Evolutionary conservation across 35 echinoderm and acorn worm species (phyloP).

Genomic region (Nesometra sesokonis): DNA sequence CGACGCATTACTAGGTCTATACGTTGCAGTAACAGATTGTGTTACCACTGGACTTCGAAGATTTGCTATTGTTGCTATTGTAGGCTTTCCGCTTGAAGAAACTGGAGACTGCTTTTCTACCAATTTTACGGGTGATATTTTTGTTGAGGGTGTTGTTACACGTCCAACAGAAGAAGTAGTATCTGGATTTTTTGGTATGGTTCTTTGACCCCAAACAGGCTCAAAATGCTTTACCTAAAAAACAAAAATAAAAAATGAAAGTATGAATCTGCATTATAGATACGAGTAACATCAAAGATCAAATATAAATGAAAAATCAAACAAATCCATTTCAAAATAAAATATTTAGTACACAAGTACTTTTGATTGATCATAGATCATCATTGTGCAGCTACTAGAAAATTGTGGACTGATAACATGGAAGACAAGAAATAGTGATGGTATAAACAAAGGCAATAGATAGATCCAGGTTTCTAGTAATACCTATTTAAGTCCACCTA

Average conservation of each 20-base stretch:
- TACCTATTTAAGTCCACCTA: no score
- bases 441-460: no score
- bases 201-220: conserved; percentile 78
- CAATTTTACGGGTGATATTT: not conserved
- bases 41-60: not conserved
- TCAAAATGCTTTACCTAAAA: conserved; percentile 91
- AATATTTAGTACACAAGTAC: no score
- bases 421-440: no score
- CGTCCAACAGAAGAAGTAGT: not conserved
- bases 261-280: no score
- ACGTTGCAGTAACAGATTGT: not conserved
- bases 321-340: no score
- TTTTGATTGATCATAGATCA: no score
- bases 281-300: no score
- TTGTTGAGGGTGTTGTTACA: not conserved
- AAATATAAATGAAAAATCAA: no score
- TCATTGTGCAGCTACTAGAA: no score
- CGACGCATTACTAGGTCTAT: not conserved
- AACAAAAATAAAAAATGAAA: not conserved
- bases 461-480: no score
- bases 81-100: not conserved
- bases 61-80: not conserved
- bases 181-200: not conserved
- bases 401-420: no score
- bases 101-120: not conserved